Evolutionary conservation across 2,888 invertebrate genomes (phyloP), one percentile per base, ranked within the genome.

Genomic region (Nomada ruficornis): DNA sequence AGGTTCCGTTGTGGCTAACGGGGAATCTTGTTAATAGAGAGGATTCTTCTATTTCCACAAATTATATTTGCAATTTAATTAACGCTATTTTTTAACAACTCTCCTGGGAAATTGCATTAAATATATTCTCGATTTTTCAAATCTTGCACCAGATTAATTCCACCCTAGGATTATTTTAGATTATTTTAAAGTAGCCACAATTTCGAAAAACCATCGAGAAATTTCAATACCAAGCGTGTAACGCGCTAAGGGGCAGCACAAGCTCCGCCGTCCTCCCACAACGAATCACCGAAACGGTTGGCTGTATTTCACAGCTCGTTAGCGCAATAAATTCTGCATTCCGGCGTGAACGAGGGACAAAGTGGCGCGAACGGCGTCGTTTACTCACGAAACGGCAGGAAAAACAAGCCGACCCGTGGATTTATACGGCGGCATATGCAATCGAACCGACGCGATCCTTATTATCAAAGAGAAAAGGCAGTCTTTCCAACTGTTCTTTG

Each of bases 221-320:
- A 13, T 18, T 42, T 68, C 23, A 10, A 26, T 57, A 13, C 26
- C 26, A 23, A 20, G 2, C 1, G 11, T 13, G 69, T 2, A 11
- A 63, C 4, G 47, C 2, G 13, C 47, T 2, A 50, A 70, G 29
- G 26, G 59, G 57, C 36, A 13, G 13, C 2, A 15, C 10, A 23
- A 29, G 59, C 15, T 2, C 15, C 20, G 1, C 20, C 23, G 29
- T 50, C 20, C 29, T 60, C 15, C 20, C 29, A 29, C 1, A 15
- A 18, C 29, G 47, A 15, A 57, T 42, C 15, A n/a, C n/a, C 69
- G 57, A 69, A 47, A 69, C 57, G 47, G 15, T 26, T 26, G 70
- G 59, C 70, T 47, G 59, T 60, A 47, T 70, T 60, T 71, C 62
- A 52, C 71, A 71, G 71, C 62, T 71, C 71, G 52, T 62, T 71